These are phyloP conservation scores for Andricus curvator DNA, from an alignment of 2,888 invertebrate species.

Conservation along the genomic window DNA sequence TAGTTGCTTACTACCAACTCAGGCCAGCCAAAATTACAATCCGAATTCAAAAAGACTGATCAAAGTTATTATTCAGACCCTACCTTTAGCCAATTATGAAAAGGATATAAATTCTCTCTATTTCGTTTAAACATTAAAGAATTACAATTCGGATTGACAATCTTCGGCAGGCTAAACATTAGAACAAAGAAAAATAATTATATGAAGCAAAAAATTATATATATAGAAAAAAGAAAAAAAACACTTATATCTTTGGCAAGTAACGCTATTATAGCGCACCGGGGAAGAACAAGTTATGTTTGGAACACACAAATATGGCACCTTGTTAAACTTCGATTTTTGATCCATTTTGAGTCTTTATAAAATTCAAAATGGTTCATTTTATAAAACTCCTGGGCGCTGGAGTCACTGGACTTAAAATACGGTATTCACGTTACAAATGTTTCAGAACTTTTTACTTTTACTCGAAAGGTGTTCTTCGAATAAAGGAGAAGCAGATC, in stretches of 20 bases:
- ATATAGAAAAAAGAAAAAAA: not conserved
- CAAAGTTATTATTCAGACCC: not conserved
- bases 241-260: constrained; percentile 14
- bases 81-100: not conserved
- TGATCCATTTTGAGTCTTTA: constrained; percentile 5
- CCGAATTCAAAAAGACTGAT: not conserved
- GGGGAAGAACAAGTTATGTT: constrained; percentile 30
- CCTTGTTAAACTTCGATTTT: constrained; percentile 1
- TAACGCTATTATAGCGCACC: not conserved
- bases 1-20: not conserved
- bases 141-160: not conserved
- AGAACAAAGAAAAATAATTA: not conserved
- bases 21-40: constrained; percentile 7
- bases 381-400: not conserved
- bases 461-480: not conserved
- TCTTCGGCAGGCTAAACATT: not conserved
- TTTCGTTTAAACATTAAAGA: not conserved
- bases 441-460: not conserved
- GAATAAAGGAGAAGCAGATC: not conserved
- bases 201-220: not conserved
- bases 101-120: not conserved
- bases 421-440: not conserved
- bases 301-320: constrained; percentile 36
- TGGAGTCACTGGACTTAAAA: not conserved
- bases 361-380: constrained; percentile 10